Conservation (phyloP, 2,113 vertebrate species). For the Calidris pygmaea region DNA sequence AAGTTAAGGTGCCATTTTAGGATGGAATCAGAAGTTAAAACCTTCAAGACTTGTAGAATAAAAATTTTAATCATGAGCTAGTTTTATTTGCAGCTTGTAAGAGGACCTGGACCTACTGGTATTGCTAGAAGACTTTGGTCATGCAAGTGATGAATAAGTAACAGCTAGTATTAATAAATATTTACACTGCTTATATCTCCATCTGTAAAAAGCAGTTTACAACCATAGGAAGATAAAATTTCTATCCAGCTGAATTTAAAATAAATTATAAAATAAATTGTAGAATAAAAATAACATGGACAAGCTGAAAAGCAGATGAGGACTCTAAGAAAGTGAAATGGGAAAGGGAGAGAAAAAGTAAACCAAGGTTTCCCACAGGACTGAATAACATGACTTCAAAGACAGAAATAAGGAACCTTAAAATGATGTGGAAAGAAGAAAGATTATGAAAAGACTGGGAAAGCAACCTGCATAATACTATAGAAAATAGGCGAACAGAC, state of each 20-base stretch:
- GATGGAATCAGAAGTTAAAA: not conserved
- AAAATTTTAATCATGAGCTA: not conserved
- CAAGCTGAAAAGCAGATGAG: not conserved
- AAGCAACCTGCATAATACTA: not conserved
- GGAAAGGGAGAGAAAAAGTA: not conserved
- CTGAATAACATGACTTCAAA: not conserved
- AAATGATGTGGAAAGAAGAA: not conserved
- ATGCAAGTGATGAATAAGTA: not conserved
- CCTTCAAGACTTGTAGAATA: not conserved
- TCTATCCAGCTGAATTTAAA: not conserved
- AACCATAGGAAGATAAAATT: not conserved
- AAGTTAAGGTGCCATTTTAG: not conserved
- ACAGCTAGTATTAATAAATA: not conserved
- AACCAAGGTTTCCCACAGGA: not conserved
- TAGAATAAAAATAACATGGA: not conserved
- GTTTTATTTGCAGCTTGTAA: not conserved
- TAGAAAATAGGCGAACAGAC: not conserved
- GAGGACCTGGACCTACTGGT: not conserved
- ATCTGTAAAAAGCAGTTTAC: not conserved
- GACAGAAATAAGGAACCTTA: not conserved
- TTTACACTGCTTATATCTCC: not conserved
- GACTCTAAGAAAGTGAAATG: not conserved
- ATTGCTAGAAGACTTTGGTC: not conserved
- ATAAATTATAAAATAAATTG: not conserved
- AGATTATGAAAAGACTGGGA: not conserved